phyloP scores from a whole-genome alignment of 2,888 invertebrate species.

The Catocala sponsa region DNA sequence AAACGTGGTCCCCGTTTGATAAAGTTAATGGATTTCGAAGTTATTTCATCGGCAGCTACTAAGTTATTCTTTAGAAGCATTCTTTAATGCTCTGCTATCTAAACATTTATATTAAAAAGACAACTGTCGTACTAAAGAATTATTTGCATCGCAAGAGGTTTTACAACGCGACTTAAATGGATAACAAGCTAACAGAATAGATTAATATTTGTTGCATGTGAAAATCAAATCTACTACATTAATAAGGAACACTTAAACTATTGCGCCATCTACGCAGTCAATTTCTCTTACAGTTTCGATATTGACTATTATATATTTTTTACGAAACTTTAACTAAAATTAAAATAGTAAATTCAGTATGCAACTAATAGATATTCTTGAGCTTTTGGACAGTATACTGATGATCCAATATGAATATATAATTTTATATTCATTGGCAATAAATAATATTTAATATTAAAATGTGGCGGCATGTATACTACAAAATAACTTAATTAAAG shows the following conservation, averaged over 20 bases:
- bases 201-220: no score
- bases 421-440: slow-evolving; percentile 26
- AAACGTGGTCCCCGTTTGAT: slow-evolving; percentile 53
- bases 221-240: no score
- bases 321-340: slow-evolving; percentile 2
- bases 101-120: slow-evolving; percentile 17
- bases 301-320: slow-evolving; percentile 13
- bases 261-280: no score
- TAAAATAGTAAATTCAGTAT: slow-evolving; percentile 6
- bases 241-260: no score
- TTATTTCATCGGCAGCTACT: slow-evolving; percentile 41
- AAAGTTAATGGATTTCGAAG: slow-evolving; percentile 46
- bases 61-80: slow-evolving; percentile 42
- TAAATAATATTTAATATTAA: slow-evolving; percentile 37
- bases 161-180: no score
- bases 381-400: slow-evolving; percentile 12
- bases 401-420: slow-evolving; percentile 27
- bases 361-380: slow-evolving; percentile 15
- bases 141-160: no score
- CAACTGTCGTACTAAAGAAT: no score
- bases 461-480: slow-evolving; percentile 18
- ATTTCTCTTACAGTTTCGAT: slow-evolving; percentile 5
- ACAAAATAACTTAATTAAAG: slow-evolving; percentile 59
- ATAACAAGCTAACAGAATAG: no score
- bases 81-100: slow-evolving; percentile 31